phyloP scores from a whole-genome alignment of 2,888 invertebrate species.

The Drosophila demipolita region DNA sequence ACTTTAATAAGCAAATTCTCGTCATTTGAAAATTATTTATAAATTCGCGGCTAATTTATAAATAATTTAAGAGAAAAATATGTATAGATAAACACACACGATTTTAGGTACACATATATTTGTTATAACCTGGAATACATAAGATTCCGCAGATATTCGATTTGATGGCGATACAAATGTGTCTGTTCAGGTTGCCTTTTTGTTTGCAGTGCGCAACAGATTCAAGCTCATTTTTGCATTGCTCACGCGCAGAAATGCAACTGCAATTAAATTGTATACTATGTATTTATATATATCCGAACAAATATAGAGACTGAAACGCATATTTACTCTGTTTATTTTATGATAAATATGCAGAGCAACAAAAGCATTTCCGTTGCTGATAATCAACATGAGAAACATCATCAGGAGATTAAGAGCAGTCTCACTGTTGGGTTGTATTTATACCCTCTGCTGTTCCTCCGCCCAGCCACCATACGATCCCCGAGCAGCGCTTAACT shows the following conservation, averaged over 20 bases:
- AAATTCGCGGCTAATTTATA: background rate
- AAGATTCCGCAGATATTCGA: background rate
- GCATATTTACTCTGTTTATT: slow-evolving; percentile 19
- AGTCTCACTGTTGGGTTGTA: slow-evolving; percentile 12
- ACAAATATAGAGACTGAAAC: background rate
- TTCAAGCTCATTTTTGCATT: background rate
- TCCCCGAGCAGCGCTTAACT: slow-evolving; percentile 51
- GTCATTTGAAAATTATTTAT: background rate
- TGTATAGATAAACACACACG: background rate
- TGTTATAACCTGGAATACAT: background rate
- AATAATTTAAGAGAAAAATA: background rate
- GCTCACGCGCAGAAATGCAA: slow-evolving; percentile 26
- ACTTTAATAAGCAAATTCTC: background rate
- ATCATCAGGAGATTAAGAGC: slow-evolving; percentile 13
- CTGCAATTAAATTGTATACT: slow-evolving; percentile 45
- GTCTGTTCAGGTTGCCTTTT: background rate
- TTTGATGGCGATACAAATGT: background rate
- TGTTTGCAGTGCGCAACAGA: background rate
- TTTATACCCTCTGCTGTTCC: background rate
- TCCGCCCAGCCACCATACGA: background rate
- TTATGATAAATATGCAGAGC: slow-evolving; percentile 52
- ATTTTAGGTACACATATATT: background rate
- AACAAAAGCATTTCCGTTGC: slow-evolving; percentile 71
- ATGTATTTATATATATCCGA: background rate
- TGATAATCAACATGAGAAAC: slow-evolving; percentile 34